These are phyloP conservation scores for Sceloporus undulatus DNA, from an alignment of 2,113 vertebrate genomes.

Conservation along the genomic window DNA sequence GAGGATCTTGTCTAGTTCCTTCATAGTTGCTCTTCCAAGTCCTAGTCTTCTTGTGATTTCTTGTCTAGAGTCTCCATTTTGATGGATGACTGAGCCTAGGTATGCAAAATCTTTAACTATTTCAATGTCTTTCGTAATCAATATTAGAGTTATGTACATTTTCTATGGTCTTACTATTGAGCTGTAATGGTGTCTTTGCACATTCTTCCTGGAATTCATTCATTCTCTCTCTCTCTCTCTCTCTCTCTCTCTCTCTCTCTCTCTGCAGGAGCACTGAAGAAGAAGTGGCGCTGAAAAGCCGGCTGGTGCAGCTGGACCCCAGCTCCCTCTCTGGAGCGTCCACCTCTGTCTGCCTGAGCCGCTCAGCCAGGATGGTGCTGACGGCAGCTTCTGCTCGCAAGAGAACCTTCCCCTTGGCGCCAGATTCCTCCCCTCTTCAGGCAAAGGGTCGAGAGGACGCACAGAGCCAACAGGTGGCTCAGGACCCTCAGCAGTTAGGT, in stretches of 20 bases:
- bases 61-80: too few species aligned
- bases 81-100: too few species aligned
- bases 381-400: slow-evolving; percentile 58
- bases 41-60: too few species aligned
- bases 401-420: not conserved
- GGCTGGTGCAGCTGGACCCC: slow-evolving; percentile 49
- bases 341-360: slow-evolving; percentile 49
- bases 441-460: not conserved
- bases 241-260: not conserved
- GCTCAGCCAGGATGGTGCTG: slow-evolving; percentile 77
- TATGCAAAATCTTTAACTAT: too few species aligned
- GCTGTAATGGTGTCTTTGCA: too few species aligned
- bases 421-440: too few species aligned
- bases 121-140: too few species aligned
- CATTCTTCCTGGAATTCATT: not conserved
- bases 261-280: slow-evolving; percentile 50
- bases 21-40: too few species aligned
- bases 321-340: not conserved
- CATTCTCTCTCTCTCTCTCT: fast-evolving
- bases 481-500: not conserved
- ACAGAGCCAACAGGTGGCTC: fast-evolving
- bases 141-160: too few species aligned
- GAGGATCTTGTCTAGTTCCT: too few species aligned
- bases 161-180: too few species aligned
- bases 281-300: slow-evolving; percentile 50